Evolutionary conservation across 2,113 vertebrate species (phyloP).

Genomic region (Myotis davidii): DNA sequence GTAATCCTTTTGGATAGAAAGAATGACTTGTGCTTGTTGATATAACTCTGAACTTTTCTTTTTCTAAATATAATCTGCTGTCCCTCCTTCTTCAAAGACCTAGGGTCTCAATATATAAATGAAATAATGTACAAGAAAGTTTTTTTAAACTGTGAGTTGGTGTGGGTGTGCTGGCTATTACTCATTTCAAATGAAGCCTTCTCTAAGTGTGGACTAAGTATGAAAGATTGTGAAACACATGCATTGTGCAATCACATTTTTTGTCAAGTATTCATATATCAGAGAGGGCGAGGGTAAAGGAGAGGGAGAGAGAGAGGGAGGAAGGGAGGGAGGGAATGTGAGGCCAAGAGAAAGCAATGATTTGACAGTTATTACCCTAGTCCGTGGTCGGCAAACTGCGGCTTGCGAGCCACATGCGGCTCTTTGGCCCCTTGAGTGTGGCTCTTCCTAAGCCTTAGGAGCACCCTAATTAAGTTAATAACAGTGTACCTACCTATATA

Average conservation of each 20-base stretch:
- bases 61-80: background rate
- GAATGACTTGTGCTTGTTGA: background rate
- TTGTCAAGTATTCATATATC: slow-evolving; percentile 13
- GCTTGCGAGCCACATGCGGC: too few species aligned
- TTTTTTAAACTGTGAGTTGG: background rate
- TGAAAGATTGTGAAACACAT: background rate
- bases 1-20: background rate
- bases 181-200: background rate
- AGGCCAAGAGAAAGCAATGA: background rate
- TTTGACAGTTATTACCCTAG: background rate
- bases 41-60: background rate
- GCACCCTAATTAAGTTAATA: too few species aligned
- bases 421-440: too few species aligned
- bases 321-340: background rate
- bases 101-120: background rate
- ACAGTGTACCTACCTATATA: too few species aligned
- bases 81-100: background rate
- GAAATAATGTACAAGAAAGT: background rate
- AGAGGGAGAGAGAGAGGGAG: background rate
- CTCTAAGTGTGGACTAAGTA: background rate
- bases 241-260: background rate
- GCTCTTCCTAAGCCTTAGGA: too few species aligned
- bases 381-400: too few species aligned
- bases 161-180: background rate
- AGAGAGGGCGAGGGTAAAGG: background rate